Evolutionary conservation across 2,113 vertebrate species (phyloP).

Genomic region (Dendrocopos noguchii): DNA sequence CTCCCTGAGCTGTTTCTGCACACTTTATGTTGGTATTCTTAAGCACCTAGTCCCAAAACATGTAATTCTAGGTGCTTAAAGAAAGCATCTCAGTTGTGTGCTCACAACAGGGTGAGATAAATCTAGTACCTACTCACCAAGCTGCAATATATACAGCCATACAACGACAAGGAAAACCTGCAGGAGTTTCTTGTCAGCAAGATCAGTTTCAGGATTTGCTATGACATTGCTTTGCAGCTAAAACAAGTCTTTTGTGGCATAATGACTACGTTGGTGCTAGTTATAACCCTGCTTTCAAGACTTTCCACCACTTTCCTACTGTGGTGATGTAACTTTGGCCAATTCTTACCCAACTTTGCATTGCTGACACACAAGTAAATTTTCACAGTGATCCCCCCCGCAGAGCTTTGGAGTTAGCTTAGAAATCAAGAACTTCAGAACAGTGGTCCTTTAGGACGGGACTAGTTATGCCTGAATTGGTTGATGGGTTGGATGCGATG

Average conservation of each 20-base stretch:
- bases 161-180: background rate
- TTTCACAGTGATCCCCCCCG: background rate
- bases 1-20: background rate
- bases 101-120: background rate
- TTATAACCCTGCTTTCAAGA: background rate
- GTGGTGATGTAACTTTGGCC: background rate
- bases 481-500: too few species aligned
- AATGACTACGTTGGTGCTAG: rapidly evolving
- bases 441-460: background rate
- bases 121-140: background rate
- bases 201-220: background rate
- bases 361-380: background rate
- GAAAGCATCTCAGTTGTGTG: rapidly evolving
- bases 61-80: background rate
- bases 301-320: background rate
- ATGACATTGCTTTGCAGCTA: background rate
- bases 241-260: background rate
- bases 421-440: background rate
- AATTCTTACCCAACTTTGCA: background rate
- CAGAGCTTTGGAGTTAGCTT: background rate
- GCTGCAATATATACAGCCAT: background rate
- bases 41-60: background rate
- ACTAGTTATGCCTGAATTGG: background rate
- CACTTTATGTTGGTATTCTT: rapidly evolving
- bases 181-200: background rate